phyloP scores from a whole-genome alignment of 2,113 vertebrate species.

The Spermophilus dauricus region DNA sequence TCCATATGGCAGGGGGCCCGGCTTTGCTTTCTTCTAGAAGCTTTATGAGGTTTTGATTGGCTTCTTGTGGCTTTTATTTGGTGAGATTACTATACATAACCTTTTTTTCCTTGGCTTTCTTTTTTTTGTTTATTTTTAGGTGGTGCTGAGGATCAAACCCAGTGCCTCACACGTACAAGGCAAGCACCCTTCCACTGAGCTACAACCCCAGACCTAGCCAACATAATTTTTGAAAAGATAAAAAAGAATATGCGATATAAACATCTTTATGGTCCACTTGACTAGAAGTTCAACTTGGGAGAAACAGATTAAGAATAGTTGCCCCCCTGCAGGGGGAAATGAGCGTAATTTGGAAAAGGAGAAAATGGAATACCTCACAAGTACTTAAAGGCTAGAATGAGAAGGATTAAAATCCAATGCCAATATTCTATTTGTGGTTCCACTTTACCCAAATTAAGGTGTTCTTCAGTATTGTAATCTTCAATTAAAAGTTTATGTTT shows the following conservation, averaged over 20 bases:
- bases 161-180: too few species aligned
- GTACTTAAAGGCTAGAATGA: neutral
- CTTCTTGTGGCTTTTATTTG: neutral
- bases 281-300: neutral
- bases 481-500: neutral
- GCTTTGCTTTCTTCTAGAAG: too few species aligned
- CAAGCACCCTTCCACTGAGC: too few species aligned
- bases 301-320: neutral
- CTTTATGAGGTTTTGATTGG: too few species aligned
- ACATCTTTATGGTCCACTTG: neutral
- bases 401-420: neutral
- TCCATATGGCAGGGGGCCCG: too few species aligned
- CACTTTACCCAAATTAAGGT: neutral
- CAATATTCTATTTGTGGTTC: neutral
- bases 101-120: too few species aligned
- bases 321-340: neutral
- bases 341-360: neutral
- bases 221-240: neutral
- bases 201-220: neutral
- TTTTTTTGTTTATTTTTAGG: too few species aligned
- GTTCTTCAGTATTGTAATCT: neutral
- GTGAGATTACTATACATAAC: too few species aligned
- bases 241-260: neutral
- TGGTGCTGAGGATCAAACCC: too few species aligned
- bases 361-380: neutral